Evolutionary conservation across 2,113 vertebrate species (phyloP).

Genomic region (Acrocephalus kingi): DNA sequence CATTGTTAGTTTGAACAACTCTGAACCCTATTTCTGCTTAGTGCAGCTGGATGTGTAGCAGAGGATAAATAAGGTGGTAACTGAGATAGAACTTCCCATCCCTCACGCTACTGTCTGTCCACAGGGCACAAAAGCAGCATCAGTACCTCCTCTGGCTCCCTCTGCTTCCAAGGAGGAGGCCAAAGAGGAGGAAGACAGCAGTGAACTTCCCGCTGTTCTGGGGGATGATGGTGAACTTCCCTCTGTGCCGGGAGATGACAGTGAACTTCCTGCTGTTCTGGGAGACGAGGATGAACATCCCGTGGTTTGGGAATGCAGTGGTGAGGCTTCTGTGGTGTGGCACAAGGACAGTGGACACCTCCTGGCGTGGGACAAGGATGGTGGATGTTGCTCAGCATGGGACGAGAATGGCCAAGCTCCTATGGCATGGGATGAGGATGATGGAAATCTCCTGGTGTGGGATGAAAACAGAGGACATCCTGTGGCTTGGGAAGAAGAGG

Average conservation of each 20-base stretch:
- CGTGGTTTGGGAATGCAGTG: background rate
- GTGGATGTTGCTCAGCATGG: too few relatives aligned
- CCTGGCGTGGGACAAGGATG: too few relatives aligned
- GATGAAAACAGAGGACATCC: too few relatives aligned
- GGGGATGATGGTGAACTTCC: background rate
- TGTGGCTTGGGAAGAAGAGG: too few relatives aligned
- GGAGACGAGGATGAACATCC: background rate
- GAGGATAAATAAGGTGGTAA: background rate
- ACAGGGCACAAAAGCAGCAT: background rate
- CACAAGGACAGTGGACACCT: too few relatives aligned
- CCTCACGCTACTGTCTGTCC: rapidly evolving
- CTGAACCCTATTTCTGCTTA: background rate
- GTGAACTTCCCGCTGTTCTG: background rate
- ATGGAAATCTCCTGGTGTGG: too few relatives aligned
- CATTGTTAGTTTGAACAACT: background rate
- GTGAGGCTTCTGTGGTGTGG: too few relatives aligned
- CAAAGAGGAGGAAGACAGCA: background rate
- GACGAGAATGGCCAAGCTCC: too few relatives aligned
- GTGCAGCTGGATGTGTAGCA: background rate
- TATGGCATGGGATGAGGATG: too few relatives aligned
- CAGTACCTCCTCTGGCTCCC: background rate
- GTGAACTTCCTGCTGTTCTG: background rate
- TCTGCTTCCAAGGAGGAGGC: background rate
- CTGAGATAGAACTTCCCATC: background rate
- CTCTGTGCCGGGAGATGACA: background rate